Base-by-base conservation (phyloP, 2,888 invertebrate genomes). In the Ametastegia equiseti region DNA sequence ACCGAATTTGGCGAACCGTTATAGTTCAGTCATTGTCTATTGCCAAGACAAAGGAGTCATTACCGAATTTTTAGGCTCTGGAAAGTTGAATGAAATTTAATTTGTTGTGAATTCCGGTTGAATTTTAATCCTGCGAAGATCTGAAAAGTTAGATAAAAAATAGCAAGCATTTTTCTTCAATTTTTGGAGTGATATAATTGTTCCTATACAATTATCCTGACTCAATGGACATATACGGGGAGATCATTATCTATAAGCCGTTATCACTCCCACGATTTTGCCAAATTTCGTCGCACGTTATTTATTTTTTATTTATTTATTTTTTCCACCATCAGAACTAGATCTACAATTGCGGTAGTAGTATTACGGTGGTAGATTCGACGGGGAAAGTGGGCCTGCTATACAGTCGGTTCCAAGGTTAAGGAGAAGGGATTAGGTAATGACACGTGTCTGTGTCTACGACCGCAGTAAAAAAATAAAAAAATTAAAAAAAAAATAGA, bases 391-490 rank as follows among this genome's bases (percentile, higher is more conserved):
- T 67, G 19, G 19, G 42, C 33, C 15, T 47, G 13, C n/a, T n/a
- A n/a, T n/a, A n/a, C n/a, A n/a, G 27, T 19, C 9, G 23, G 36
- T 23, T 23, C 67, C 67, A 67, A 67, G 67, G 67, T 67, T 67
- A 67, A 67, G 67, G 67, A 39, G 67, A 67, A 67, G 39, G 39
- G 67, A 60, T 60, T 60, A 30, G 15, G 30, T 60, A 60, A 60
- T 30, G 23, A 30, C 60, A 60, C 60, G 60, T 54, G 23, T 39
- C 1, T 54, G 19, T 19, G 7, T n/a, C 11, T 36, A 67, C 39
- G 39, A 67, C 36, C 39, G 67, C 19, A 39, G 36, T 27, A 67
- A 23, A 67, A n/a, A n/a, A 67, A 67, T 67, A 42, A n/a, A 42
- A 60, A 30, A 60, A n/a, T 15, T 15, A 3, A 47, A 47, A 47